Conservation (phyloP, 2,113 vertebrate genomes). For the Panthera leo region DNA sequence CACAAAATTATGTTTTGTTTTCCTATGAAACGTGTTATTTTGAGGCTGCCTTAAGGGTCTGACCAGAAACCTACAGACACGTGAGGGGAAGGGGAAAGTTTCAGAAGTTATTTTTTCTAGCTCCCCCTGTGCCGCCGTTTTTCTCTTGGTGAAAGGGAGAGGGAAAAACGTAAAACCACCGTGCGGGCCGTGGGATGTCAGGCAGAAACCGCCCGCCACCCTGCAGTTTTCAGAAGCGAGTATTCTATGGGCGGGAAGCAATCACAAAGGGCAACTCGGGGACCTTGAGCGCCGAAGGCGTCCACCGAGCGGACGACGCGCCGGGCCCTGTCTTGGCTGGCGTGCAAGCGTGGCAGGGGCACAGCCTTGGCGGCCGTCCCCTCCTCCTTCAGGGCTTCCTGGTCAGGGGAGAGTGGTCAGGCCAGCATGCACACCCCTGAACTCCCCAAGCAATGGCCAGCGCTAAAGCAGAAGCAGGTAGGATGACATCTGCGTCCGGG, state of each 20-base stretch:
- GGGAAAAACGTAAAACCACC: background rate
- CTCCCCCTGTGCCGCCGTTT: background rate
- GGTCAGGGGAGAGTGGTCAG: background rate
- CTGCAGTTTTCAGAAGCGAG: background rate
- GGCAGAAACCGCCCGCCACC: background rate
- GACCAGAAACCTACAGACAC: constrained; percentile 9
- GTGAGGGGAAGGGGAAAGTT: background rate
- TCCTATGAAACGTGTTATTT: background rate
- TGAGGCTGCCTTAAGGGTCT: background rate
- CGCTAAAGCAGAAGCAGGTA: constrained; percentile 60
- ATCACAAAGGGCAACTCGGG: background rate
- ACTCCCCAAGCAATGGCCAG: constrained; percentile 37
- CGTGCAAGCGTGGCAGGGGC: background rate
- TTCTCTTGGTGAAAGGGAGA: background rate
- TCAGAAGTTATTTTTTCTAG: background rate
- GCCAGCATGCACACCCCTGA: background rate
- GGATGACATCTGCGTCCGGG: background rate
- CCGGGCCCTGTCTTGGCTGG: background rate
- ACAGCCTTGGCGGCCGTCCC: background rate
- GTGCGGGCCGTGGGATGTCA: accelerated
- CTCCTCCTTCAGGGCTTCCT: background rate
- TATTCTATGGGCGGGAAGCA: background rate
- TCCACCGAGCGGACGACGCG: background rate
- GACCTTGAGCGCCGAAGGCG: background rate
- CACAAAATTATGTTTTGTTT: constrained; percentile 23